These are phyloP conservation scores for Halichoeres trimaculatus DNA, from an alignment of 2,113 vertebrate genomes.

Conservation along the genomic window DNA sequence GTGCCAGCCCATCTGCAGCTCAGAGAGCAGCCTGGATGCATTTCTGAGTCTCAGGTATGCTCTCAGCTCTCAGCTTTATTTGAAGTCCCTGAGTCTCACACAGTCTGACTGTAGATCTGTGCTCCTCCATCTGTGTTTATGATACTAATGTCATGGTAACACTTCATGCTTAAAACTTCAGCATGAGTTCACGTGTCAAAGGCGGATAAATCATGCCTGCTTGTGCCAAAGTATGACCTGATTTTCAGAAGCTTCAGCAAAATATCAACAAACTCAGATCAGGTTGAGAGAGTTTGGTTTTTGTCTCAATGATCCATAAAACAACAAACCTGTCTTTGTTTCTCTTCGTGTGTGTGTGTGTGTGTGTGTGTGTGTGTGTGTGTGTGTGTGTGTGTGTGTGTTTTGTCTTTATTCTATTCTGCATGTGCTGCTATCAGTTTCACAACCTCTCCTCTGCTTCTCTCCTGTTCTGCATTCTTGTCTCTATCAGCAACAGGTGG, in stretches of 20 bases:
- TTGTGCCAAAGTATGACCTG: neutral
- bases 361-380: neutral
- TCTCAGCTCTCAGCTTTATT: conserved; percentile 36
- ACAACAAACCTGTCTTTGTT: neutral
- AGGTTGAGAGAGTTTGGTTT: neutral
- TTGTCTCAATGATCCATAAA: neutral
- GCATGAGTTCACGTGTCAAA: neutral
- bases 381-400: neutral
- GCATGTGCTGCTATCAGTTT: neutral
- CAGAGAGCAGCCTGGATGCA: conserved; percentile 26
- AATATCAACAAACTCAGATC: neutral
- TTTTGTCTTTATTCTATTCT: neutral
- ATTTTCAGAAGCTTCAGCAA: too few species aligned
- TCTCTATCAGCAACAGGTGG: conserved; percentile 50
- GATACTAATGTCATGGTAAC: neutral
- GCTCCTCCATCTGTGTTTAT: conserved; percentile 7
- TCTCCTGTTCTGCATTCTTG: conserved; percentile 58
- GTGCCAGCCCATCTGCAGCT: conserved; percentile 49
- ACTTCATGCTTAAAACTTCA: neutral
- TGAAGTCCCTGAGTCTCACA: conserved; percentile 32
- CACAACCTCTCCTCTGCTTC: neutral
- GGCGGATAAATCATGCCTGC: neutral
- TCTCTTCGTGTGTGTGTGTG: neutral
- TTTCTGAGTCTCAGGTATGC: conserved; percentile 38
- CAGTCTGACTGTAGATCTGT: conserved; percentile 9